Base-by-base conservation (phyloP, 2,797 vertebrate species). In the Chromis chromis region DNA sequence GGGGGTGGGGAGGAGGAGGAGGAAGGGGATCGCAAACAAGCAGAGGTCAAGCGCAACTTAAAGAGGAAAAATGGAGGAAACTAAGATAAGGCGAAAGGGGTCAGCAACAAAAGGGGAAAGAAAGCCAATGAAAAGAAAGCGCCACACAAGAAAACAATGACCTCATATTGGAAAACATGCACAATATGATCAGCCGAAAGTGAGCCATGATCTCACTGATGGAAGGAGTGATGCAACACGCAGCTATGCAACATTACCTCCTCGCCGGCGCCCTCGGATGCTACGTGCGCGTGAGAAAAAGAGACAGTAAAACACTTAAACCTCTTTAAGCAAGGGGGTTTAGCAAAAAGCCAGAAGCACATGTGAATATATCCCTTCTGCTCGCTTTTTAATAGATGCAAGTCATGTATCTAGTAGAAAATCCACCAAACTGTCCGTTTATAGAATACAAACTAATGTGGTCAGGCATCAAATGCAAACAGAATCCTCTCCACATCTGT, bases 181-280 rank as follows among this genome's bases (percentile, higher is more conserved):
- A 87, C 76, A 82, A 87, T 84, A 77, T 84, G 80, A 86, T 74
- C 25, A 8, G 76, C 65, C 66, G 65, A 56, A n/a, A 64, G 65
- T 50, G 58, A 64, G 73, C 67, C 61, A 78, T 90, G 83, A 87
- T 79, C 80, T 86, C 76, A 85, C 56, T 56, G 68, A 77, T 81
- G 80, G 86, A 76, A 62, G 44, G 77, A 73, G 76, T 67, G 66
- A 85, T 80, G 67, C 78, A 78, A 48, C 61, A 67, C 50, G 70
- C 39, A 67, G 76, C 63, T 80, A 71, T 75, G 82, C 54, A 86
- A 76, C 72, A 82, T 93, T 95, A 96, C 95, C 95, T 95, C 91
- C 67, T 92, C 86, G 64, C 67, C 88, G 65, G 88, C 11, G 54
- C 74, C 87, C 74, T 94, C 94, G 70, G 91, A 77, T 70, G 88